These are phyloP conservation scores for Thymallus thymallus DNA, from an alignment of 2,113 vertebrate genomes.

Conservation along the genomic window DNA sequence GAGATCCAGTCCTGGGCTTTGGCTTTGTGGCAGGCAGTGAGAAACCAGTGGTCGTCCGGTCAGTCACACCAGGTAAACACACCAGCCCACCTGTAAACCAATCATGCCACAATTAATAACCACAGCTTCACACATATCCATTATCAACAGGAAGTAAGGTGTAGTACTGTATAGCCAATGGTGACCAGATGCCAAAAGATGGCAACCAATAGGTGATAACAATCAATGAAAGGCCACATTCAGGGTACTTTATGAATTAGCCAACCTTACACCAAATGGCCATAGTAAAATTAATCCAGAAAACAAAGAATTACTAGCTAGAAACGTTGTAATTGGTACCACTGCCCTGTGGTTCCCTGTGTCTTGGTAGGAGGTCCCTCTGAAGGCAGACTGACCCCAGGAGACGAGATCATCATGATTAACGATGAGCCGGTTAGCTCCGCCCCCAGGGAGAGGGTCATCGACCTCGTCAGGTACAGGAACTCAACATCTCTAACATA, in stretches of 20 bases:
- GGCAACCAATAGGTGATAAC: background rate
- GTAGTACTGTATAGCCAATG: background rate
- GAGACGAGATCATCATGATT: constrained; percentile 99
- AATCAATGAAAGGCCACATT: constrained; percentile 26
- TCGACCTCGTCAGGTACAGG: constrained; percentile 95
- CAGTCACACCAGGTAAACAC: constrained; percentile 93
- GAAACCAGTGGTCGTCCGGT: constrained; percentile 96
- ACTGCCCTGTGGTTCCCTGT: constrained; percentile 42
- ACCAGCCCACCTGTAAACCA: constrained; percentile 18
- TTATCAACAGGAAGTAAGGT: constrained; percentile 17
- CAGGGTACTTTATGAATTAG: constrained; percentile 40
- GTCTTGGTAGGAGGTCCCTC: constrained; percentile 88
- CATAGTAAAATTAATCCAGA: constrained; percentile 16
- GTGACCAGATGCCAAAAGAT: constrained; percentile 35
- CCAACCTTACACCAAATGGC: constrained; percentile 36
- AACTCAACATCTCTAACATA: background rate
- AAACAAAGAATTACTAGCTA: constrained; percentile 16
- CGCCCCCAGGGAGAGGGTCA: constrained; percentile 93
- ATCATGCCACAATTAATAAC: constrained; percentile 39
- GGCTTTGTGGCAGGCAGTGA: constrained; percentile 98
- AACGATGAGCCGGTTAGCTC: constrained; percentile 94
- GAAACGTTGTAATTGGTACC: constrained; percentile 7
- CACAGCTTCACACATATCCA: background rate
- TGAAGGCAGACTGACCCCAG: constrained; percentile 92
- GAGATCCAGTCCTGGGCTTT: constrained; percentile 96